These are phyloP conservation scores for Pristionchus exspectatus DNA, from an alignment of 2,888 invertebrate genomes.

Conservation along the genomic window DNA sequence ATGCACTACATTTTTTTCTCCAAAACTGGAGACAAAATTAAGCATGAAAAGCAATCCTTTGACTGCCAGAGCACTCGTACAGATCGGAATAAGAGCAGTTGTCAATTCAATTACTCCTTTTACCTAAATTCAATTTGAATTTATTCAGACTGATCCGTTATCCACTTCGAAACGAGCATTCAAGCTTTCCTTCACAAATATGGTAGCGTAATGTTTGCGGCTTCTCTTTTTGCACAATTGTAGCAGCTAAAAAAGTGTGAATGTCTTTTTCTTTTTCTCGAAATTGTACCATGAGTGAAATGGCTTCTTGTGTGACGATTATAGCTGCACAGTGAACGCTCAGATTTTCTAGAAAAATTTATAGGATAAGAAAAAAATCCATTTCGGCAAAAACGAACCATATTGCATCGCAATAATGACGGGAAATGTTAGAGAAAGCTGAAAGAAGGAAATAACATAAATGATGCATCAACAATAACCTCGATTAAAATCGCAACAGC, in stretches of 20 bases:
- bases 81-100: not conserved
- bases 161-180: not conserved
- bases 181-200: not conserved
- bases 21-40: not conserved
- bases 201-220: not conserved
- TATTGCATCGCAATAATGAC: not conserved
- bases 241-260: not conserved
- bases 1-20: not conserved
- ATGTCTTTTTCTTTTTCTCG: not conserved
- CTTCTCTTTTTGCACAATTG: not conserved
- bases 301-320: not conserved
- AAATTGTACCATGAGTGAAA: not conserved
- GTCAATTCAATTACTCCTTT: conserved; percentile 21
- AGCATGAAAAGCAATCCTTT: not conserved
- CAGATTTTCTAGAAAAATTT: not conserved
- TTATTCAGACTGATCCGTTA: not conserved
- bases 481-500: not conserved
- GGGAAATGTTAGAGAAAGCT: not conserved
- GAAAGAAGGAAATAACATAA: not conserved
- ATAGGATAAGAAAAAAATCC: not conserved
- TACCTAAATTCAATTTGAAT: not conserved
- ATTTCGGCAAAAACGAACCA: not conserved
- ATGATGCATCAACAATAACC: not conserved
- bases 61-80: not conserved
- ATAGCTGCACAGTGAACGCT: not conserved